A percentile compares a stretch with the other conserved stretches of the same genome.
These are phyloP conservation scores for Mythimna ferrago DNA, from an alignment of 2,888 invertebrate species.

Conservation along the genomic window DNA sequence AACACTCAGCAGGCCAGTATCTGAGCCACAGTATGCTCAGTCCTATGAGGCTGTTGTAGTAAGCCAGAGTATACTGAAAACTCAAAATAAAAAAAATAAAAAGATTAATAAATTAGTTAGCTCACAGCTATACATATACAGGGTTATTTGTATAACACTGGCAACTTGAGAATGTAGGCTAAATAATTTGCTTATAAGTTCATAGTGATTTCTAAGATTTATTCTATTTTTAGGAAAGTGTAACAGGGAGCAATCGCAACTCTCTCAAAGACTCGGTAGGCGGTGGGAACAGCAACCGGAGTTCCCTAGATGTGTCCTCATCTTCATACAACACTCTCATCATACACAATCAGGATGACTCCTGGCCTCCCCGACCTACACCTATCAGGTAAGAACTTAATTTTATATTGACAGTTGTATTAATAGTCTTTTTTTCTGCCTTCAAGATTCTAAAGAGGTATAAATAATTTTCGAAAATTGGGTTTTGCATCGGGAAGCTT, in stretches of 20 bases:
- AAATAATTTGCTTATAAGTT: no score
- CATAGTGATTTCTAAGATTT: background rate
- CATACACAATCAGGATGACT: slow-evolving; percentile 94
- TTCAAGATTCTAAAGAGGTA: no score
- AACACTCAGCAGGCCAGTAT: background rate
- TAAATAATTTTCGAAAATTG: no score
- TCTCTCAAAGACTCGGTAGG: slow-evolving; percentile 91
- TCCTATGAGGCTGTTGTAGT: background rate
- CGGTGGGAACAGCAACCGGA: slow-evolving; percentile 90
- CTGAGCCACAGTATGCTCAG: background rate
- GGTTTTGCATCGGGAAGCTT: no score
- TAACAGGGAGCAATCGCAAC: slow-evolving; percentile 91
- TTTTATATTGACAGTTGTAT: background rate
- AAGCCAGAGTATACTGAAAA: background rate
- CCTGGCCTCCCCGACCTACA: slow-evolving; percentile 91
- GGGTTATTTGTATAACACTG: no score
- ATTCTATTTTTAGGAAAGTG: slow-evolving; percentile 77
- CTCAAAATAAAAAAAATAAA: background rate
- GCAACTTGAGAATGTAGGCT: no score
- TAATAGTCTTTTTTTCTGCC: no score
- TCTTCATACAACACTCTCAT: slow-evolving; percentile 96
- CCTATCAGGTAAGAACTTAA: slow-evolving; percentile 82
- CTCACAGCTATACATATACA: background rate
- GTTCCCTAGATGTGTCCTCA: slow-evolving; percentile 93
- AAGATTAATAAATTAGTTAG: background rate